These are phyloP conservation scores for Hirundichthys speculiger DNA, from an alignment of 2,113 vertebrate genomes.

Conservation along the genomic window DNA sequence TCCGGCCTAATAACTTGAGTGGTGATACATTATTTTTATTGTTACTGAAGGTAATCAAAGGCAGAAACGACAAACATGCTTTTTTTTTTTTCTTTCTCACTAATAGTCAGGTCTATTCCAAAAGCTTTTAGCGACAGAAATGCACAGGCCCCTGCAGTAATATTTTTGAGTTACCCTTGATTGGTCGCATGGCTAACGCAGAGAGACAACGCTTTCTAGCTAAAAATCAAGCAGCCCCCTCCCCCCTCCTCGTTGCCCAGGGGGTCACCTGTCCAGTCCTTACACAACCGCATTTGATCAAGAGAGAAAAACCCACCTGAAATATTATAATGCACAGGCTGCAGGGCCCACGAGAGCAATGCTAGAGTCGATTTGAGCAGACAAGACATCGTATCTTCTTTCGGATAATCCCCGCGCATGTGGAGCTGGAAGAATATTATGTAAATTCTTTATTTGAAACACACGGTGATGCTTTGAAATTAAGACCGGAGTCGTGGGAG, in stretches of 20 bases:
- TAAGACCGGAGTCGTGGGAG: conserved; percentile 19
- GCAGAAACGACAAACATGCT: conserved; percentile 42
- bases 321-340: conserved; percentile 46
- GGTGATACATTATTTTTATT: conserved; percentile 56
- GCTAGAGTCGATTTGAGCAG: conserved; percentile 57
- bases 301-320: conserved; percentile 53
- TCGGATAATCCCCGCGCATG: conserved; percentile 43
- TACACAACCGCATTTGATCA: conserved; percentile 69
- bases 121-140: conserved; percentile 59
- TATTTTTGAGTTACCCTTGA: conserved; percentile 64
- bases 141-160: conserved; percentile 31
- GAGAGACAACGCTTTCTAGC: conserved; percentile 66
- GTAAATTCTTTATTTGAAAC: conserved; percentile 34
- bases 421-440: conserved; percentile 41
- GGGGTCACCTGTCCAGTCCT: conserved; percentile 64
- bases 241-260: conserved; percentile 34
- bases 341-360: conserved; percentile 53
- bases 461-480: conserved; percentile 47
- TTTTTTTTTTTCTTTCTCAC: not conserved
- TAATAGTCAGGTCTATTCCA: conserved; percentile 41
- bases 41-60: conserved; percentile 53
- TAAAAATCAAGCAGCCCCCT: conserved; percentile 51
- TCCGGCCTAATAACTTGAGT: conserved; percentile 54
- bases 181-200: conserved; percentile 64
- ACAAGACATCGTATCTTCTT: conserved; percentile 59